These are phyloP conservation scores for Oedothorax gibbosus DNA, from an alignment of 1,140 invertebrate species.

Conservation along the genomic window DNA sequence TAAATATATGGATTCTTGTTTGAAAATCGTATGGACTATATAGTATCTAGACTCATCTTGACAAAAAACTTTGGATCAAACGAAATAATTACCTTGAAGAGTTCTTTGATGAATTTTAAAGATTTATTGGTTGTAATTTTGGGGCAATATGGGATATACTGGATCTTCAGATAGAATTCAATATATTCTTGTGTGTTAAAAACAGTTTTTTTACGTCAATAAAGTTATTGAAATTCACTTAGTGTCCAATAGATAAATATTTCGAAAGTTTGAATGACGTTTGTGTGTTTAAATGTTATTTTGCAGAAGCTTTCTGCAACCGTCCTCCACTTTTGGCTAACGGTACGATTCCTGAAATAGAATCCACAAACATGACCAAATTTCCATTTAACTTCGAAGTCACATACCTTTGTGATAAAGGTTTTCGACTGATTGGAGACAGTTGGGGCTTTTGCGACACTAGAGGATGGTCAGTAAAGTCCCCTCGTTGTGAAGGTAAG, in stretches of 20 bases:
- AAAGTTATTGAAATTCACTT: too few relatives aligned
- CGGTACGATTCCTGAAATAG: constrained; percentile 39
- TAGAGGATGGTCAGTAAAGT: constrained; percentile 20
- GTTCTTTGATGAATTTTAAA: too few relatives aligned
- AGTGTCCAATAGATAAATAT: too few relatives aligned
- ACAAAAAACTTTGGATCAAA: too few relatives aligned
- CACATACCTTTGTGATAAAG: constrained; percentile 44
- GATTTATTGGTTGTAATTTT: too few relatives aligned
- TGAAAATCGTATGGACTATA: background rate
- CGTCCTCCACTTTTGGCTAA: constrained; percentile 15
- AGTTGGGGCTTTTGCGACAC: constrained; percentile 33
- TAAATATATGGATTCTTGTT: constrained; percentile 5
- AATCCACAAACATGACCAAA: background rate
- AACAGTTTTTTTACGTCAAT: too few relatives aligned
- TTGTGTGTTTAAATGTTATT: background rate
- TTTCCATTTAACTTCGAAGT: constrained; percentile 40
- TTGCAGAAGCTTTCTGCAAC: constrained; percentile 24
- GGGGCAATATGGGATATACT: too few relatives aligned
- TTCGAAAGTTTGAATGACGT: too few relatives aligned
- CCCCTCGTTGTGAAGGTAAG: constrained; percentile 41
- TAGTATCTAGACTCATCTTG: too few relatives aligned
- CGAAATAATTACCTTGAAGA: too few relatives aligned
- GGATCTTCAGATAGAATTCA: too few relatives aligned
- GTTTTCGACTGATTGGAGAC: constrained; percentile 31
- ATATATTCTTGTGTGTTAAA: too few relatives aligned